Evolutionary conservation across 2,888 invertebrate genomes (phyloP).

Genomic region (Glyphotaelius pellucidus): DNA sequence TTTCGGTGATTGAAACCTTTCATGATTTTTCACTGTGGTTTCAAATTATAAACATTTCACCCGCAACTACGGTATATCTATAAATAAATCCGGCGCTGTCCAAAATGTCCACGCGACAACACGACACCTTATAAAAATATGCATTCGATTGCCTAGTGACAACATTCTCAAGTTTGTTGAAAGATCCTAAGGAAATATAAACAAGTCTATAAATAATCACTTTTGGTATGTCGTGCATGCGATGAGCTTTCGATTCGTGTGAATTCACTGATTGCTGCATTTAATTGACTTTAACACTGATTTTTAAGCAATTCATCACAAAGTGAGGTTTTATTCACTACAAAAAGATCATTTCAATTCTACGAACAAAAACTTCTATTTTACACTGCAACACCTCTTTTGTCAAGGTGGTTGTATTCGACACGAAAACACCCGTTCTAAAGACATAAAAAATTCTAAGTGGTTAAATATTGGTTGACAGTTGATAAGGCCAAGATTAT

Average conservation of each 20-base stretch:
- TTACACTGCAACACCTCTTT: not conserved
- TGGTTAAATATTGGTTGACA: not conserved
- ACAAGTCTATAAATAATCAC: not conserved
- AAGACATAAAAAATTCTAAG: not conserved
- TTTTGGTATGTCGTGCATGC: not conserved
- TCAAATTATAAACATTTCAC: not conserved
- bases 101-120: not conserved
- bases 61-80: no score
- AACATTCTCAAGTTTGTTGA: not conserved
- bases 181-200: not conserved
- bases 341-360: not conserved
- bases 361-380: not conserved
- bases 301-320: not conserved
- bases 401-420: not conserved
- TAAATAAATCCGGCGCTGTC: not conserved
- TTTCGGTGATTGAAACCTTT: no score
- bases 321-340: not conserved
- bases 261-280: not conserved
- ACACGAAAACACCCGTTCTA: not conserved
- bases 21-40: no score
- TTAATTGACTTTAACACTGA: not conserved
- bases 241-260: slow-evolving; percentile 28
- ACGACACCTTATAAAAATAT: not conserved
- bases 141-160: not conserved
- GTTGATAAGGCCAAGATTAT: not conserved